Base-by-base conservation (phyloP, 64 coral and sea anemone species). In the Porites lutea region DNA sequence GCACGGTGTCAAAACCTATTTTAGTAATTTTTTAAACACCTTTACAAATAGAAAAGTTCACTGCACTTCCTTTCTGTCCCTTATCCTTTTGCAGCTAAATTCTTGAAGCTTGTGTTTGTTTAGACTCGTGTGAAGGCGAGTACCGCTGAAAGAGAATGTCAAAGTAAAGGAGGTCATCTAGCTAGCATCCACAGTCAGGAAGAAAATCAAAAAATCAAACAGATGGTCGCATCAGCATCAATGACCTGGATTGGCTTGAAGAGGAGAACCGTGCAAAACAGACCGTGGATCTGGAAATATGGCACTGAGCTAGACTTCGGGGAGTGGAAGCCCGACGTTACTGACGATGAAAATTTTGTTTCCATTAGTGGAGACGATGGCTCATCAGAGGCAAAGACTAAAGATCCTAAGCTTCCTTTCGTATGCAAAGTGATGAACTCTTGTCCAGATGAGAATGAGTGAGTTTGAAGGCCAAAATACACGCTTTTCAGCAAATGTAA, bases 241-340 rank as follows among this genome's bases (percentile, higher is more conserved):
- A 74, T 13, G 11, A 6, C 48, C 37, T 74, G 72, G 72, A 74
- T 74, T 74, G 72, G 72, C 72, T 74, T 74, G 43, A 47, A 74
- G 2, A 11, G 72, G 45, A 74, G 45, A 45, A 74, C 72, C 15
- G 72, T 74, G 45, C 37, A 13, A 13, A 74, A 49, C 45, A 74
- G 72, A 74, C 72, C 72, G 1, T 74, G 72, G 72, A 13, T 74
- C 18, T 74, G 72, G 72, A 48, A 0, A 0, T 45, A 74, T 74
- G 72, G 6, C 13, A 74, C 72, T 46, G 72, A 74, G 13, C 37
- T 74, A 13, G 72, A 74, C 45, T 46, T 50, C 11, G 72, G 72
- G 10, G 72, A 74, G 13, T 74, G 72, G 72, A 11, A 74, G 23
- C 72, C 72, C 16, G 72, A 74, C 23, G 72, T 74, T 3, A 74